phyloP scores from a whole-genome alignment of 2,797 vertebrate genomes.

The Notoglanidium macrostoma region DNA sequence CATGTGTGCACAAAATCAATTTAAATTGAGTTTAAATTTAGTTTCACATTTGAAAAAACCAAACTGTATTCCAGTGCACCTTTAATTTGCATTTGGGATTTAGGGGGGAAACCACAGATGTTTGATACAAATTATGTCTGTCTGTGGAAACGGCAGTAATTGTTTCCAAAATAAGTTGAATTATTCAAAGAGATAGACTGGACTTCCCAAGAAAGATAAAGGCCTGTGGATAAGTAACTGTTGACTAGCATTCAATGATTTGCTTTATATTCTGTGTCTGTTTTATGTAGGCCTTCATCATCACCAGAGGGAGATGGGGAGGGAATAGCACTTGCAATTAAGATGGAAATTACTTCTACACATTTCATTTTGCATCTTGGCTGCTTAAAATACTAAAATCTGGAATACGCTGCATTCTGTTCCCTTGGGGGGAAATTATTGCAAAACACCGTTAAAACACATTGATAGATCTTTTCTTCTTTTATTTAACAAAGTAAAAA shows the following conservation, averaged over 20 bases:
- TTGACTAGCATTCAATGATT: constrained; percentile 65
- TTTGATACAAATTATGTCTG: constrained; percentile 66
- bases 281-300: constrained; percentile 34
- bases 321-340: constrained; percentile 68
- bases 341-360: constrained; percentile 53
- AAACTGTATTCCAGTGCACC: constrained; percentile 4
- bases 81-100: constrained; percentile 55
- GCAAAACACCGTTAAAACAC: not conserved
- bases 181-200: constrained; percentile 64
- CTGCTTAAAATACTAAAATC: constrained; percentile 9
- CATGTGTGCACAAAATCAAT: not conserved
- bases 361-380: constrained; percentile 2
- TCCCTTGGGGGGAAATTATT: not conserved
- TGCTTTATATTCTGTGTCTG: constrained; percentile 61
- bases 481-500: not conserved
- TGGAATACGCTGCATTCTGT: not conserved
- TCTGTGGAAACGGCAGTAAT: constrained; percentile 63
- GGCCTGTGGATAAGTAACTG: constrained; percentile 51
- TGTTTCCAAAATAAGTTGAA: constrained; percentile 73
- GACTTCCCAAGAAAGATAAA: not conserved
- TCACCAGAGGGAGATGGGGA: constrained; percentile 55
- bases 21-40: constrained; percentile 5
- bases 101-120: constrained; percentile 54
- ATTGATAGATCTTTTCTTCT: not conserved
- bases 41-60: not conserved